Base-by-base conservation (phyloP, 1,140 invertebrate species). In the Holotrichia oblita region DNA sequence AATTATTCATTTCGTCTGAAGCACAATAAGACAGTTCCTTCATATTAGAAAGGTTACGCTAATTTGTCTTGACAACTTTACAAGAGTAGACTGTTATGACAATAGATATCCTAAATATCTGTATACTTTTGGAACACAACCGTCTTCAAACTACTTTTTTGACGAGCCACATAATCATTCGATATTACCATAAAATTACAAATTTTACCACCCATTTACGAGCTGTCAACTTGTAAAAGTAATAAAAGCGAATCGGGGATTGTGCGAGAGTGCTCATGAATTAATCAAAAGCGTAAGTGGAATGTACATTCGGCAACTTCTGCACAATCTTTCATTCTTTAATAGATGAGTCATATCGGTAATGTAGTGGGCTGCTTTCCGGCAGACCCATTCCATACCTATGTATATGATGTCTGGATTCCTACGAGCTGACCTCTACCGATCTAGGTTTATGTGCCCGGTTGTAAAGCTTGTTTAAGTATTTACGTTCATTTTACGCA, bases 341-440 rank as follows among this genome's bases (percentile, higher is more conserved):
- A 9, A 22, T 69, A 69, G 61, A 34, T 69, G 61, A 69, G 24
- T 69, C 61, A 69, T 69, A 20, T 69, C 24, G 61, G 27, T 27
- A 69, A 69, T 34, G 22, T 55, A 55, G 48, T n/a, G 48, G n/a
- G 48, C 48, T 55, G 61, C 27, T 24, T 69, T 69, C 61, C 61
- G 61, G 61, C 22, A 69, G 61, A 69, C 61, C 48, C 27, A 69
- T 69, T 69, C 20, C 22, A 10, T n/a, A 69, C 61, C 48, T 17
- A 55, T 55, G 14, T 55, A 4, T 34, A 48, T 48, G n/a, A 17
- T 14, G 61, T 69, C 61, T 69, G 61, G 61, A 69, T 69, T 69
- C 61, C 61, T 27, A 27, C 14, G 61, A 27, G 1, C 17, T 69
- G 61, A 69, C 61, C 61, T 69, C 61, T 69, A 69, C 20, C 61